phyloP scores from a whole-genome alignment of 2,113 vertebrate genomes.

The Desmodus rotundus region DNA sequence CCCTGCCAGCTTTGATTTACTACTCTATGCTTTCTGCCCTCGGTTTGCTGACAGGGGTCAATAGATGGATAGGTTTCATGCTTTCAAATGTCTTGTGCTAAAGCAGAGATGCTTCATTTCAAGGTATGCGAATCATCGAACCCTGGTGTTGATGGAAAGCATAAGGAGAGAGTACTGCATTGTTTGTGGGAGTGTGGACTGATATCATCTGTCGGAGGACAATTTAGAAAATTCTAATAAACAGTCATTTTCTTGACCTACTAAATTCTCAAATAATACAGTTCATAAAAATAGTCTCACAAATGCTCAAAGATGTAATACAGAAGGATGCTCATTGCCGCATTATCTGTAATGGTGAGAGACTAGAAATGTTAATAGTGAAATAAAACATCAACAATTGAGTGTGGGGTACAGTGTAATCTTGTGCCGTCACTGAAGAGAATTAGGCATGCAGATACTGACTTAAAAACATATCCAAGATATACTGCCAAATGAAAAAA shows the following conservation, averaged over 20 bases:
- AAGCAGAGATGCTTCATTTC: background rate
- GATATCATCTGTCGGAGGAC: background rate
- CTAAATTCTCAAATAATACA: background rate
- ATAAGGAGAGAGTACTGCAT: background rate
- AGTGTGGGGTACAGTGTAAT: background rate
- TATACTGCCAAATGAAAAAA: background rate
- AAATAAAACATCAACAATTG: background rate
- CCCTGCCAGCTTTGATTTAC: background rate
- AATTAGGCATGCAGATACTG: background rate
- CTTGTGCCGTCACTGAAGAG: background rate
- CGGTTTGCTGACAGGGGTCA: background rate
- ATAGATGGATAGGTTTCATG: background rate
- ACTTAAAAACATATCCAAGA: background rate
- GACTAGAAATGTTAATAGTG: background rate
- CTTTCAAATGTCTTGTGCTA: slow-evolving; percentile 3
- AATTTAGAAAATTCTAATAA: slow-evolving; percentile 2
- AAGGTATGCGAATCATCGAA: background rate
- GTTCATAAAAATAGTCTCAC: background rate
- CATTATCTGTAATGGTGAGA: background rate
- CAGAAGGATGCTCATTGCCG: background rate
- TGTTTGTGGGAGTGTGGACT: background rate
- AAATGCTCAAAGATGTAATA: background rate
- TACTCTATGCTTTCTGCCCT: background rate
- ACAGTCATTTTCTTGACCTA: background rate
- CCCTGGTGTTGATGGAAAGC: background rate